phyloP scores from a whole-genome alignment of 2,888 invertebrate species.

The Ditylenchus weischeri region DNA sequence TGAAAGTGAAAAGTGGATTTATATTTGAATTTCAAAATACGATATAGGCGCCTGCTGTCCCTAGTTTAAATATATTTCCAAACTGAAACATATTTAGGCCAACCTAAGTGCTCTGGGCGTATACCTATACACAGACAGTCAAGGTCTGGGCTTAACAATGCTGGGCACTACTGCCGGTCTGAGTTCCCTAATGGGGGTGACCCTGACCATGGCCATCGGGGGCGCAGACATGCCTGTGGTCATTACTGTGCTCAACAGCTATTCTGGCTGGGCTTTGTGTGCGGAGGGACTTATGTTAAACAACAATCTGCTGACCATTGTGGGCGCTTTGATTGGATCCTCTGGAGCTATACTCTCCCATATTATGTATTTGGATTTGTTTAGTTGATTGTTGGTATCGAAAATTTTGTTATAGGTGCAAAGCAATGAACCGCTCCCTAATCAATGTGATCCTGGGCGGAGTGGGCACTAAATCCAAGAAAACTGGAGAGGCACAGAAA shows the following conservation, averaged over 20 bases:
- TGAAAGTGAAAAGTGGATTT: no score
- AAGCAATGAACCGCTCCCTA: conserved; percentile 72
- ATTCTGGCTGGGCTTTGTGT: conserved; percentile 88
- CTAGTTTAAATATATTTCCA: no score
- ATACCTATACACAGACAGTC: conserved; percentile 68
- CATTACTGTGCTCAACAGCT: conserved; percentile 84
- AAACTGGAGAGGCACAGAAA: conserved; percentile 73
- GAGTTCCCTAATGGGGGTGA: conserved; percentile 78
- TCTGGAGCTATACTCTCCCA: conserved; percentile 87
- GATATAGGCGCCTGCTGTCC: no score
- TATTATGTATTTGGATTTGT: conserved; percentile 74
- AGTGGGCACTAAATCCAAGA: conserved; percentile 75
- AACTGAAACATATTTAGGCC: conserved; percentile 46
- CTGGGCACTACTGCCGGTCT: conserved; percentile 75
- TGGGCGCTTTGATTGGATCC: conserved; percentile 83
- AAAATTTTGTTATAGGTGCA: conserved; percentile 38
- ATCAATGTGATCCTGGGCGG: conserved; percentile 85
- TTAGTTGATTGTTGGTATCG: neutral
- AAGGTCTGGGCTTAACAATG: conserved; percentile 71
- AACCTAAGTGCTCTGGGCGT: conserved; percentile 75
- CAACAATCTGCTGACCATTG: conserved; percentile 85
- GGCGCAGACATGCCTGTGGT: conserved; percentile 91
- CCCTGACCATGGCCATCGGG: conserved; percentile 83
- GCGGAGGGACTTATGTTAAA: conserved; percentile 91
- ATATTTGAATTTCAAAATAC: no score